Base-by-base conservation (phyloP, 2,113 vertebrate species). In the Etheostoma cragini region DNA sequence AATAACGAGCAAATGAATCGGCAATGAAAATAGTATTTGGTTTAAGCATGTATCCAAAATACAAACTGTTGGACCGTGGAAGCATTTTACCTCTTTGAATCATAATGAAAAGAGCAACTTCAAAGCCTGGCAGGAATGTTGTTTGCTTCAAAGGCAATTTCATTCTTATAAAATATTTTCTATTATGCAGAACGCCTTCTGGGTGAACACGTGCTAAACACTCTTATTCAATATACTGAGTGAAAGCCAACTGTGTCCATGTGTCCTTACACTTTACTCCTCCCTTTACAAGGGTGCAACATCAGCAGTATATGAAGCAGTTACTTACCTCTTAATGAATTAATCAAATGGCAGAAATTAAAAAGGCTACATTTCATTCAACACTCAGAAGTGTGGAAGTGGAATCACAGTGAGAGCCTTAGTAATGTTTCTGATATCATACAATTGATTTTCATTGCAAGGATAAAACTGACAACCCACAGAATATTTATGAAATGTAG, bases 211-310 rank as follows among this genome's bases (percentile, higher is more conserved):
- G 19, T 33, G 33, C 54, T 72, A 1, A 26, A 50, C 60, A 33
- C 13, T 46, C 14, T n/a, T 22, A 17, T 58, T 78, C 52, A 70
- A 81, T 80, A 76, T 68, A 69, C 33, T 26, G 80, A 89, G 11
- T 68, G 33, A 49, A 74, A 42, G 53, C 46, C 60, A 80, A 73
- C 1, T 24, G 46, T 13, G 68, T 38, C 5, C 53, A 21, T 50
- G 38, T 50, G 24, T 49, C 61, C 7, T 53, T 50, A 74, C 11
- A 61, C 10, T 21, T 76, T 13, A 42, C 58, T n/a, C 7, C 21
- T 16, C 35, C 62, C 49, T 62, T 17, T 35, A 33, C 66, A 66
- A 47, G 4, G 16, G 22, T 72, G 53, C 16, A 62, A 4, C 45
- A 15, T 6, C 66, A 72, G 65, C 73, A 68, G 54, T 8, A 19